Base-by-base conservation (phyloP, 2,888 invertebrate species). In the Cephus sareptanus region DNA sequence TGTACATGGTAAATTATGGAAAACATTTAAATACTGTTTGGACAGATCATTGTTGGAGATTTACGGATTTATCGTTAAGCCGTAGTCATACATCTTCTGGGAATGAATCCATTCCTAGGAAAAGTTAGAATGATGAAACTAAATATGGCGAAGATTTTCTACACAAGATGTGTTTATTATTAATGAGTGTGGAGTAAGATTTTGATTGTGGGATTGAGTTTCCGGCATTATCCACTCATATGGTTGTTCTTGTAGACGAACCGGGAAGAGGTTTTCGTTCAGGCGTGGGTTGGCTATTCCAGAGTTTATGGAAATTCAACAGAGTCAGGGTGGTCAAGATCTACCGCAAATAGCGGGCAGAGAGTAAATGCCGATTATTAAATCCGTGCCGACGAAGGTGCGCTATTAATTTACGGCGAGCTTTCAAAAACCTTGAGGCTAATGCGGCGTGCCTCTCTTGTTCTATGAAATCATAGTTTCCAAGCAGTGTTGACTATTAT, bases 351-450 rank as follows among this genome's bases (percentile, higher is more conserved):
- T 56, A 56, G 56, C 56, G 56, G 56, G 56, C 56, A 56, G 71
- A 71, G 31, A 56, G 40, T 74, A 35, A 79, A 76, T 79, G 75
- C 35, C 56, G 33, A 40, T 78, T 80, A 76, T 70, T 70, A 56
- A 80, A 75, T 34, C 76, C 68, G 77, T 74, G 77, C 76, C 82
- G 33, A 71, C 71, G 71, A 31, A 31, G 71, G 71, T 34, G 79
- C 80, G 84, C 85, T 88, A 86, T 87, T 86, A 88, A 88, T 88
- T 88, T 86, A 80, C 85, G 15, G 80, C 83, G 82, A 89, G 89
- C 89, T 89, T 89, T 89, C 88, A 83, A 88, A 89, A 87, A 88
- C 88, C 88, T 88, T 88, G 89, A 88, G 83, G 84, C 73, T 79
- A 80, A 75, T 68, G 80, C 81, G 82, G 78, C 79, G 75, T 80